phyloP scores from a whole-genome alignment of 2,888 invertebrate genomes.

The Tenthredo notha region DNA sequence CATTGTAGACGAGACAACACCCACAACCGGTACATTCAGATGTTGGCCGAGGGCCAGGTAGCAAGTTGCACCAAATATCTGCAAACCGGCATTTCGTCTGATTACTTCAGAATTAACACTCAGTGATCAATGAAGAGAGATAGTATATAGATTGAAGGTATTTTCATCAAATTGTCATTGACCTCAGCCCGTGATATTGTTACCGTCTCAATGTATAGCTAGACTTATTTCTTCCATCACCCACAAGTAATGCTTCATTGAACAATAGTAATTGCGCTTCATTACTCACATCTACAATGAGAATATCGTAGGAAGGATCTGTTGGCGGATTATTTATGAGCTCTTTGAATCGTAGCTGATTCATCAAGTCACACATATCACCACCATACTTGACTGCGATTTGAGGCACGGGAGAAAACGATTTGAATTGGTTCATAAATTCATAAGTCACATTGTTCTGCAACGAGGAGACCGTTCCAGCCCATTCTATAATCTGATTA shows the following conservation, averaged over 20 bases:
- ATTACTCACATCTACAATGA: constrained; percentile 50
- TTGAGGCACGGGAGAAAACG: not conserved
- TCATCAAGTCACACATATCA: constrained; percentile 59
- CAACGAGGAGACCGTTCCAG: not conserved
- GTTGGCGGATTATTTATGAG: constrained; percentile 57
- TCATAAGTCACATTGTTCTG: constrained; percentile 13
- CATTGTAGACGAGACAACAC: constrained; percentile 57
- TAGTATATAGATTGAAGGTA: not conserved
- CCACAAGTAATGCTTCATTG: not conserved
- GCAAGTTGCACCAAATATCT: constrained; percentile 70
- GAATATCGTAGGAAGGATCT: constrained; percentile 47
- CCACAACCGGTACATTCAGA: constrained; percentile 68
- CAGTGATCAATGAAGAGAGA: not conserved
- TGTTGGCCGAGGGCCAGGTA: constrained; percentile 55
- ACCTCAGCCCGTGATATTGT: too few species aligned
- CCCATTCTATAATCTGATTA: not conserved
- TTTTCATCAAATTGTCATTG: not conserved
- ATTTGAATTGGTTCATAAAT: not conserved
- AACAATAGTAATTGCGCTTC: not conserved
- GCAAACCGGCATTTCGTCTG: constrained; percentile 77
- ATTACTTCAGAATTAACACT: constrained; percentile 67
- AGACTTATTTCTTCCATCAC: too few species aligned
- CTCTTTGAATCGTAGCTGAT: constrained; percentile 58
- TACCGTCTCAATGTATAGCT: too few species aligned
- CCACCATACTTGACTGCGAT: constrained; percentile 23